Percentiles rank a stretch among this genome's conserved stretches.
These are phyloP conservation scores for Sparus aurata DNA, from an alignment of 2,797 vertebrate species.

Conservation along the genomic window DNA sequence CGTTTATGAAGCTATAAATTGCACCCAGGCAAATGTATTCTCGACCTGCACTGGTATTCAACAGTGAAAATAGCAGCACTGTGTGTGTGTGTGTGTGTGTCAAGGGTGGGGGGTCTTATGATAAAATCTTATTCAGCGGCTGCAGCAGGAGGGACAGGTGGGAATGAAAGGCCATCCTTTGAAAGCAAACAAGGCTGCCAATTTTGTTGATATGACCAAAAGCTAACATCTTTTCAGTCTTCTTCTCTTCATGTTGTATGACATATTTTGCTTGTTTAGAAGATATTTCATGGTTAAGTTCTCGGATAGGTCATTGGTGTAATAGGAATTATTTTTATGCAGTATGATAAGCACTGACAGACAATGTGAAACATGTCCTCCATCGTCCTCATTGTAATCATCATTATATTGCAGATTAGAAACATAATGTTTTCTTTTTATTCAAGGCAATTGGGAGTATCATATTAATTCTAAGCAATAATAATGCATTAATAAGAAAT, in stretches of 20 bases:
- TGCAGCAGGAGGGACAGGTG: background rate
- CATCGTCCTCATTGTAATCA: background rate
- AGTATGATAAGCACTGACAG: background rate
- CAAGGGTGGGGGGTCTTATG: background rate
- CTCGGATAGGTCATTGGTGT: fast-evolving
- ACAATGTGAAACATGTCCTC: background rate
- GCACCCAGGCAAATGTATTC: slow-evolving; percentile 17
- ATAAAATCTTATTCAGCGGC: background rate
- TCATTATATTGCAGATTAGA: background rate
- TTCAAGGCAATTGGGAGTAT: too few species aligned
- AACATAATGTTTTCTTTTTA: background rate
- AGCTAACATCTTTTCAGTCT: background rate
- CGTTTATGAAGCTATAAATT: slow-evolving; percentile 63
- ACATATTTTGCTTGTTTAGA: background rate
- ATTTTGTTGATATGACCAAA: slow-evolving; percentile 1
- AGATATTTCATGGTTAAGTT: too few species aligned
- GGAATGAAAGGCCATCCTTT: background rate
- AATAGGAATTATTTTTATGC: background rate
- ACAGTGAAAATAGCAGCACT: slow-evolving; percentile 28
- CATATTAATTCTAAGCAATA: too few species aligned
- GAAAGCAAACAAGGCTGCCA: background rate
- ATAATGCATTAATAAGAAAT: too few species aligned
- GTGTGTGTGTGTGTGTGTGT: background rate
- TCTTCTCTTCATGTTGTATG: background rate
- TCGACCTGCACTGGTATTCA: slow-evolving; percentile 35